phyloP scores from a whole-genome alignment of 2,113 vertebrate genomes.

The Scalopus aquaticus region DNA sequence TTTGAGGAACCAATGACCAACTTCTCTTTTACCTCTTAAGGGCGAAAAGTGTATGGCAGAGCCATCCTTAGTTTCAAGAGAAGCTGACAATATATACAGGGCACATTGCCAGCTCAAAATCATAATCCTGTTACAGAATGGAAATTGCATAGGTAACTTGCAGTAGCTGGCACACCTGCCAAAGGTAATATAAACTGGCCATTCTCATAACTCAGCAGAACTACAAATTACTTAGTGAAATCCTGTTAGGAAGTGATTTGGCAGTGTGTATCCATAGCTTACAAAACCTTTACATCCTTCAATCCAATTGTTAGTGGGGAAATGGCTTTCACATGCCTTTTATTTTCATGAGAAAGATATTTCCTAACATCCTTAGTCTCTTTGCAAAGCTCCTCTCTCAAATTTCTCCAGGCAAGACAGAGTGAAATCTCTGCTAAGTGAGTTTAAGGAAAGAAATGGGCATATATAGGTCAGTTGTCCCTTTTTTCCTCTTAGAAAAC shows the following conservation, averaged over 20 bases:
- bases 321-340: background rate
- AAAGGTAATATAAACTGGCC: no score
- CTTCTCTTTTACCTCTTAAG: background rate
- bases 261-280: background rate
- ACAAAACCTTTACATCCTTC: background rate
- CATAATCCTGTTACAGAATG: background rate
- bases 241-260: background rate
- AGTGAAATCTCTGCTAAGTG: background rate
- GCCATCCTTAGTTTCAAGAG: background rate
- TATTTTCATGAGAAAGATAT: conserved; percentile 24
- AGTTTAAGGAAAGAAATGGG: background rate
- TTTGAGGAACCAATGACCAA: background rate
- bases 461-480: background rate
- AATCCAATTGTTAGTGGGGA: background rate
- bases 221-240: background rate
- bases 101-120: background rate
- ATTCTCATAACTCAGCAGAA: background rate
- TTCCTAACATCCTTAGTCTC: background rate
- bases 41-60: background rate
- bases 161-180: background rate
- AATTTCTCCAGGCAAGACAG: background rate
- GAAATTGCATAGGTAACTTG: background rate
- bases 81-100: background rate
- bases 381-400: background rate
- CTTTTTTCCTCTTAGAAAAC: background rate